Evolutionary conservation across 2,113 vertebrate species (phyloP), one percentile per base, ranked within the genome.

Genomic region (Egretta garzetta): DNA sequence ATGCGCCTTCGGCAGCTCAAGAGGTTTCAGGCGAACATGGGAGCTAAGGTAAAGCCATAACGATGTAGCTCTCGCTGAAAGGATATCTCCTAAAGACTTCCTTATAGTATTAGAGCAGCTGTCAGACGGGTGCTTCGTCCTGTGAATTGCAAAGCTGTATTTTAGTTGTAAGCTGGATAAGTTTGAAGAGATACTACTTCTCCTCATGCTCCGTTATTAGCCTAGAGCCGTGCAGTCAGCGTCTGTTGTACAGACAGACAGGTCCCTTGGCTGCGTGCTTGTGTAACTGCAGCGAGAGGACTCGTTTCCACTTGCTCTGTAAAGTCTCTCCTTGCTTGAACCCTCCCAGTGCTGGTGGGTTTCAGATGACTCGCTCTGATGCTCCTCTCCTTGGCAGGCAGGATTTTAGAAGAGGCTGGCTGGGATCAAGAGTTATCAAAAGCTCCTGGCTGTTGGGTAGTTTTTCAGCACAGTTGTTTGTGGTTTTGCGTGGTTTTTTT

Each of bases 1-100:
- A 99, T 99, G 99, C 98, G 99, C 10, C 99, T 99, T 21, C 98
- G 99, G 90, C 99, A 99, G 80, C 98, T 99, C 66, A 99, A 99
- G 94, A 99, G 99, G 91, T 98, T 99, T 97, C 98, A 99, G 98
- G 98, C 99, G 53, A 98, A 99, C 97, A 91, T 99, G 99, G 97
- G 98, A 95, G 99, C 99, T 13, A 99, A 99, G 99, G 99, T 99
- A 95, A 86, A 75, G 55, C 14, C 12, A 0, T 13, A 18, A 15
- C 7, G 5, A 10, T 10, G 20, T 13, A 13, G 13, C 56, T 15
- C 24, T 13, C 12, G 50, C 56, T 23, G 82, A 20, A 10, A 4
- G 19, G 37, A 10, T 8, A 1, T 47, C 37, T 47, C 43, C 58
- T 6, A 7, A 15, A 28, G 5, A 1, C 53, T 28, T 23, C 20